Evolutionary conservation across 2,113 vertebrate genomes (phyloP).

Genomic region (Cryptomyrus ogoouensis): DNA sequence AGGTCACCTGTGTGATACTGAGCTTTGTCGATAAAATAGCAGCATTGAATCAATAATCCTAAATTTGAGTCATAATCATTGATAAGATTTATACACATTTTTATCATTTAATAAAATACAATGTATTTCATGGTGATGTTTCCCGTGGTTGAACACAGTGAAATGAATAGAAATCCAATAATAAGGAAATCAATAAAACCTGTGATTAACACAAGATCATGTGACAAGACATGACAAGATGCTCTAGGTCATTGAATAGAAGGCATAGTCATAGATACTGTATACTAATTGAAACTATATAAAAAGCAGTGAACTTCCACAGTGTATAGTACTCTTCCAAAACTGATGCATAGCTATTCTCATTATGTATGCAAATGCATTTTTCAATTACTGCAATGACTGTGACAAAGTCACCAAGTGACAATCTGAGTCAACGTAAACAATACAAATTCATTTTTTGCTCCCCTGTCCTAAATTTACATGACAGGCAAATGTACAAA

Average conservation of each 20-base stretch:
- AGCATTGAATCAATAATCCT: not conserved
- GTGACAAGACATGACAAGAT: not conserved
- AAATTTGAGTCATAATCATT: not conserved
- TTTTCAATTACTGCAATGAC: not conserved
- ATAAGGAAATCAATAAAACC: not conserved
- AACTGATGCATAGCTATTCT: not conserved
- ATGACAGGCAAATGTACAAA: not conserved
- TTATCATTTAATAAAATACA: not conserved
- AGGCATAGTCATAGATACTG: not conserved
- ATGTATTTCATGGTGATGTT: not conserved
- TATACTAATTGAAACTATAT: not conserved
- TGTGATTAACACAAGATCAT: not conserved
- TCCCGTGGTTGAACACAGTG: not conserved
- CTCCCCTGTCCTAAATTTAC: not conserved
- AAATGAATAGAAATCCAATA: not conserved
- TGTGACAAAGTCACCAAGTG: not conserved
- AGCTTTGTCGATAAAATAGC: not conserved
- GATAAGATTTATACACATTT: not conserved
- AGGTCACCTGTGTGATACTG: not conserved
- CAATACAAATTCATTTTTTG: not conserved
- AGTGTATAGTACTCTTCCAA: not conserved
- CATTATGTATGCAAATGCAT: not conserved
- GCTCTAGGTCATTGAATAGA: not conserved
- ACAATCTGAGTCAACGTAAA: not conserved
- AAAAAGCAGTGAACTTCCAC: not conserved